A percentile compares a stretch with the other conserved stretches of the same genome.
Evolutionary conservation across 1,140 invertebrate genomes (phyloP).

Genomic region (Drosophila albomicans): DNA sequence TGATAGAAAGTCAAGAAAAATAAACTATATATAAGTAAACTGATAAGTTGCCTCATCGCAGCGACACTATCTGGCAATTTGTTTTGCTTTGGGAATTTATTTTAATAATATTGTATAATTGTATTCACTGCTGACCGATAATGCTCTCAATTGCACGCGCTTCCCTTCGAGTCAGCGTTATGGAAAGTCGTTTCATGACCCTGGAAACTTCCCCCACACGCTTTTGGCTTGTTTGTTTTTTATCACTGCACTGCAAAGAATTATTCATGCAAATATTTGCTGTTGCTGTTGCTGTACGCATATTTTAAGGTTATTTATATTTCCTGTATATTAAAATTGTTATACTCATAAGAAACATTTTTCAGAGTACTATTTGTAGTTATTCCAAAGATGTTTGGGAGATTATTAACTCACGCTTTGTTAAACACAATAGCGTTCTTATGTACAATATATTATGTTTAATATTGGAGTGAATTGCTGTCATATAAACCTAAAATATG

Average conservation of each 20-base stretch:
- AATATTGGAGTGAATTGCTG: no score
- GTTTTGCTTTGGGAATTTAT: neutral
- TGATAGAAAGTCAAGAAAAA: neutral
- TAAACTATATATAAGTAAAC: neutral
- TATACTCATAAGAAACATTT: no score
- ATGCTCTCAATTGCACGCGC: constrained; percentile 12
- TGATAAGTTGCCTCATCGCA: neutral
- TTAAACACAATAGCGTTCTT: no score
- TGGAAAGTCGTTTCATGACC: neutral
- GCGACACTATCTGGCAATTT: neutral
- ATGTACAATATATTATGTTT: no score
- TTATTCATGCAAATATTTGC: constrained; percentile 5
- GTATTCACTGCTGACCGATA: neutral
- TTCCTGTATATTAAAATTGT: neutral
- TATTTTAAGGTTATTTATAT: neutral
- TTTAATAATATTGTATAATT: constrained; percentile 10
- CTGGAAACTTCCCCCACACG: neutral
- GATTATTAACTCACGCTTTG: no score
- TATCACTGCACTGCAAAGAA: neutral
- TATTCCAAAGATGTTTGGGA: no score
- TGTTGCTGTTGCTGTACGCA: neutral
- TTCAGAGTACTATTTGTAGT: no score
- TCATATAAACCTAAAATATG: neutral
- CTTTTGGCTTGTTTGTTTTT: neutral
- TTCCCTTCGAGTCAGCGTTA: constrained; percentile 11